Conservation (phyloP, 2,113 vertebrate genomes). For the Rhadina sibilatrix region DNA sequence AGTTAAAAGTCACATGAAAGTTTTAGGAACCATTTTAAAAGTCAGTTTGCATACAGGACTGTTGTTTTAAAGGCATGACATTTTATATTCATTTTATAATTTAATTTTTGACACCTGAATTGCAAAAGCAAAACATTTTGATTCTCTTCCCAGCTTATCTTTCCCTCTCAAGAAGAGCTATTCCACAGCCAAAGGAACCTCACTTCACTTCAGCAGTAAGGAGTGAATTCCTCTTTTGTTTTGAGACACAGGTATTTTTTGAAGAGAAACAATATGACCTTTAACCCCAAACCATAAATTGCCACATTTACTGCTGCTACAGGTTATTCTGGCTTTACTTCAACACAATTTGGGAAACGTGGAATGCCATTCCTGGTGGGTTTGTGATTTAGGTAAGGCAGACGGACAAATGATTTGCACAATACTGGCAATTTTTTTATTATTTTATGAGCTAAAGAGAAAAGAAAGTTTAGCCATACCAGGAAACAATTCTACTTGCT, state of each 20-base stretch:
- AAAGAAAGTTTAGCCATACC: neutral
- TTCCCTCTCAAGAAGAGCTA: neutral
- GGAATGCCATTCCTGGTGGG: accelerated
- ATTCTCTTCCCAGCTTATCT: neutral
- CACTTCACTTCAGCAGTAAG: neutral
- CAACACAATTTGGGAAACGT: accelerated
- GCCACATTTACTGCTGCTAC: too few species aligned
- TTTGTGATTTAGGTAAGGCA: neutral
- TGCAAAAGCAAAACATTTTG: neutral
- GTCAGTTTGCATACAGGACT: neutral
- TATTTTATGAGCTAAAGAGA: neutral
- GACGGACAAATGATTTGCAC: neutral
- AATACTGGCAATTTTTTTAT: neutral
- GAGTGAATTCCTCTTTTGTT: neutral
- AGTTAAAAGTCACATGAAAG: accelerated
- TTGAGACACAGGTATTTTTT: neutral
- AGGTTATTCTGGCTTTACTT: neutral
- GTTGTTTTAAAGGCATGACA: neutral
- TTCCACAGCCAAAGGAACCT: neutral
- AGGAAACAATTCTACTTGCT: neutral
- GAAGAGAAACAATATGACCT: neutral
- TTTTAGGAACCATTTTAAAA: neutral
- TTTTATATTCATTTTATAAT: neutral
- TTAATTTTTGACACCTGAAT: neutral
- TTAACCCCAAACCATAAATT: neutral